phyloP scores from a whole-genome alignment of 2,113 vertebrate species.

The Mus spicilegus region DNA sequence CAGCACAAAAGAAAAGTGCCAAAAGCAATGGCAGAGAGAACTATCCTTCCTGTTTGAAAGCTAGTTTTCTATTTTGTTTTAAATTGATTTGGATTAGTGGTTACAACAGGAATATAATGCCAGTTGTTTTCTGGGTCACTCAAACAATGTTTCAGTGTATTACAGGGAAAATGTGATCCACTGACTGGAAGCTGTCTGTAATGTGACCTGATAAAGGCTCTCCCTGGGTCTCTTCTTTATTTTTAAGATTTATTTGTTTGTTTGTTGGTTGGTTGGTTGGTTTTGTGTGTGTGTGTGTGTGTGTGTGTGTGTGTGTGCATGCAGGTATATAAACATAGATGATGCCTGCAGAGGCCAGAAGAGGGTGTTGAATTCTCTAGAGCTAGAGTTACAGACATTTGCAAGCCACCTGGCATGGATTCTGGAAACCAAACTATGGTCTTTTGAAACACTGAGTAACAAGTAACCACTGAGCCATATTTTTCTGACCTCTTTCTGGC shows the following conservation, averaged over 20 bases:
- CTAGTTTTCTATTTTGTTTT: background rate
- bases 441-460: background rate
- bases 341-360: background rate
- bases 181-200: background rate
- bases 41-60: background rate
- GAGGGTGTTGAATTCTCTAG: background rate
- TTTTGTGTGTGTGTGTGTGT: background rate
- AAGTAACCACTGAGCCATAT: background rate
- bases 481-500: background rate
- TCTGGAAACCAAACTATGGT: background rate
- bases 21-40: background rate
- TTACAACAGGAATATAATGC: background rate
- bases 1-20: background rate
- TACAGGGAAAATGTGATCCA: fast-evolving
- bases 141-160: background rate
- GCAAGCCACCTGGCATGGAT: background rate
- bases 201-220: too few relatives aligned
- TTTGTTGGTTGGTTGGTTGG: background rate
- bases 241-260: background rate
- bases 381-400: background rate
- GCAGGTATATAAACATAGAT: background rate
- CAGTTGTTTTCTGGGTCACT: background rate
- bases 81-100: background rate
- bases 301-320: background rate
- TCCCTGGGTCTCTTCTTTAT: background rate